Evolutionary conservation across 2,797 vertebrate species (phyloP), one percentile per base, ranked within the genome.

Genomic region (Thaleichthys pacificus): DNA sequence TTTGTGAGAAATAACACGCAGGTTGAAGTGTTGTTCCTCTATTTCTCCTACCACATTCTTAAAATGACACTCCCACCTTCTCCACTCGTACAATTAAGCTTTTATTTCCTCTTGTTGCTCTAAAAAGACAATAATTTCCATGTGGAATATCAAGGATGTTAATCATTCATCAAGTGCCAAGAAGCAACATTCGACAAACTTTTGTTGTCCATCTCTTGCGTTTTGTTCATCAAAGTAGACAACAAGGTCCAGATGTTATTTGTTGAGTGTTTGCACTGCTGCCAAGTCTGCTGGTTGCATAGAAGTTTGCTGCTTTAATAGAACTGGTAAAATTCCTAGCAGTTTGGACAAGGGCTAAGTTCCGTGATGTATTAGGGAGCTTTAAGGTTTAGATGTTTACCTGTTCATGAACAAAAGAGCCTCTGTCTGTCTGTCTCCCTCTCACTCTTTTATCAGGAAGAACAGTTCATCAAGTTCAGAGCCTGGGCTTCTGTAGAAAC

Each of bases 191-290:
- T 82, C 65, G 24, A 80, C 83, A 83, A 88, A 84, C 62, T 70
- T 81, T 82, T 92, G 84, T 88, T 89, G 87, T 89, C 79, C 84
- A 74, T 87, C 80, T 84, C 79, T 77, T 82, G 70, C 69, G 66
- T 85, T 86, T 84, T 73, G 82, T 85, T 85, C 85, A 89, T 78
- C 80, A 79, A 78, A 89, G 82, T 82, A 82, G 82, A 89, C 80
- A 86, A 86, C 79, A 57, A 86, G 74, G 75, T 79, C 89, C 92
- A 94, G 90, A 92, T 93, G 91, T 87, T 89, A 77, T 88, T 91
- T 86, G 82, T 91, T 84, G 79, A 85, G 78, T 66, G 72, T 65
- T 82, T 76, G 75, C 80, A 57, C 35, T 1, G 62, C 74, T 84
- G 85, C 85, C 90, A 91, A 86, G 83, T 87, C 83, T 80, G 80